These are phyloP conservation scores for Thamnaconus septentrionalis DNA, from an alignment of 2,113 vertebrate genomes.

Conservation along the genomic window DNA sequence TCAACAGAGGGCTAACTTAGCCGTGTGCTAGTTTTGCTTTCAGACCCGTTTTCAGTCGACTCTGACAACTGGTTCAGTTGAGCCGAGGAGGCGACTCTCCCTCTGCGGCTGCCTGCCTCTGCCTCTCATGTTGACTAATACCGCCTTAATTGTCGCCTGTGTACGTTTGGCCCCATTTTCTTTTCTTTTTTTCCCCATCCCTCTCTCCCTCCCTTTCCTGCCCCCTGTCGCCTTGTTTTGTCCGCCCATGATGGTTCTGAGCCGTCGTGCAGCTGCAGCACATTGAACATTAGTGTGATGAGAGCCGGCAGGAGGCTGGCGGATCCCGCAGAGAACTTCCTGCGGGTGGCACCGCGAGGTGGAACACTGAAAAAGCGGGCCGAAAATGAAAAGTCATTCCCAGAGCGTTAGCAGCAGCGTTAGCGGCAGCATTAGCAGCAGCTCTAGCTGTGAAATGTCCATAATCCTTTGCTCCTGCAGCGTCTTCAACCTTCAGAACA, in stretches of 20 bases:
- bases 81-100: constrained; percentile 23
- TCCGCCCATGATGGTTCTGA: constrained; percentile 3
- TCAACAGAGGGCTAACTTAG: background rate
- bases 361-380: no score
- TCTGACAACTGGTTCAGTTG: constrained; percentile 1
- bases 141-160: constrained; percentile 36
- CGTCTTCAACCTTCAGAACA: no score
- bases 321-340: no score
- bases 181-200: constrained; percentile 34
- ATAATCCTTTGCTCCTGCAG: no score
- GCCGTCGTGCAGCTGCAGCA: no score
- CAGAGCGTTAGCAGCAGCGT: no score
- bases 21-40: background rate
- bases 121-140: constrained; percentile 43
- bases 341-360: no score
- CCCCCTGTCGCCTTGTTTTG: constrained; percentile 13
- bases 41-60: background rate
- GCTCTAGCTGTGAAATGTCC: no score
- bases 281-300: no score
- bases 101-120: constrained; percentile 27
- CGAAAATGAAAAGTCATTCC: no score
- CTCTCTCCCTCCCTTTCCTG: background rate
- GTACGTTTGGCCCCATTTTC: constrained; percentile 28
- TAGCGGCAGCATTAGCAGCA: no score
- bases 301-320: no score